Conservation (phyloP, 2,888 invertebrate species). For the Orthonychiurus folsomi region DNA sequence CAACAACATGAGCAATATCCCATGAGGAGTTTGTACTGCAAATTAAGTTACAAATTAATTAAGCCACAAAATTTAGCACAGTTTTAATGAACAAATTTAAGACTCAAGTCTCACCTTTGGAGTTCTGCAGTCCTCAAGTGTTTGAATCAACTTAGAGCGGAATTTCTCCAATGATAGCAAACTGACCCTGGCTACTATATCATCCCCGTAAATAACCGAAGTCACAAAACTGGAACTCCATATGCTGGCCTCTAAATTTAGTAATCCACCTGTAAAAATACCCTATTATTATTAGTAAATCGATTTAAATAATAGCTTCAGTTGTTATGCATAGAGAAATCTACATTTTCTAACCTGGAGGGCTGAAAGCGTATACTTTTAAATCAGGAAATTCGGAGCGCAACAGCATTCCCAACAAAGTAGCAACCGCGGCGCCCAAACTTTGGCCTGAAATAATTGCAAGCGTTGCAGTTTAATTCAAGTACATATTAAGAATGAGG, state of each 20-base stretch:
- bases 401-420: slow-evolving; percentile 68
- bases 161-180: slow-evolving; percentile 70
- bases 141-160: slow-evolving; percentile 62
- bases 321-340: no score
- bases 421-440: slow-evolving; percentile 78
- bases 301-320: no score
- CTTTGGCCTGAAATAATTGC: slow-evolving; percentile 63
- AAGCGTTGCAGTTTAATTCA: no score
- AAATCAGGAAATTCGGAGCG: slow-evolving; percentile 68
- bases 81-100: no score
- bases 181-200: slow-evolving; percentile 75
- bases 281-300: neutral
- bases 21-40: neutral
- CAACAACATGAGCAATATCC: neutral
- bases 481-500: neutral
- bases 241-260: slow-evolving; percentile 63
- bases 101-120: slow-evolving; percentile 64
- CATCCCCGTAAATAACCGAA: slow-evolving; percentile 78
- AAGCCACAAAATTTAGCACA: no score
- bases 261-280: slow-evolving; percentile 54
- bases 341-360: slow-evolving; percentile 60
- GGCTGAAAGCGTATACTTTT: slow-evolving; percentile 76
- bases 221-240: slow-evolving; percentile 71
- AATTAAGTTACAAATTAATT: no score
- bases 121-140: slow-evolving; percentile 62